These are phyloP conservation scores for Drosophila suboccidentalis DNA, from an alignment of 2,888 invertebrate genomes.

Conservation along the genomic window DNA sequence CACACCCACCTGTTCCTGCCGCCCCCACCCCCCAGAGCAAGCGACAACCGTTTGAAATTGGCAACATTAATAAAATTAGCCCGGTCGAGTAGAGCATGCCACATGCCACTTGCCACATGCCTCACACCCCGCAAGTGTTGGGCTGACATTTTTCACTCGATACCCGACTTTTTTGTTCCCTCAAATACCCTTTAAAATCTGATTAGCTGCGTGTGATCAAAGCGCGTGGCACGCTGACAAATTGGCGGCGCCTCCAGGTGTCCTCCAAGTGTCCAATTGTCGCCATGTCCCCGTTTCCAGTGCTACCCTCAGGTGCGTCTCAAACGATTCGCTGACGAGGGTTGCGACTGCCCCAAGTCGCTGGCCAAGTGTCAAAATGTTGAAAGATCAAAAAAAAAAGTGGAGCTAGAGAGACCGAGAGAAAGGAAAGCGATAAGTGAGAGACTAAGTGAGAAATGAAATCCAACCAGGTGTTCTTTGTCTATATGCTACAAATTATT, in stretches of 20 bases:
- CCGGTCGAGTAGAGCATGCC: slow-evolving; percentile 42
- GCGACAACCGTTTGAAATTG: slow-evolving; percentile 62
- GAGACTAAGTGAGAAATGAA: no score
- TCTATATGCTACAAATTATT: no score
- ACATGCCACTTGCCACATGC: slow-evolving; percentile 16
- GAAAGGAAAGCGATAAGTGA: no score
- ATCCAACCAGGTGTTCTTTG: no score
- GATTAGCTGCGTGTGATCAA: slow-evolving; percentile 69
- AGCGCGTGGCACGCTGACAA: slow-evolving; percentile 40
- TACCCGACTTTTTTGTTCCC: slow-evolving; percentile 30
- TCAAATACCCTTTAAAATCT: slow-evolving; percentile 64
- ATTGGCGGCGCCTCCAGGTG: slow-evolving; percentile 43
- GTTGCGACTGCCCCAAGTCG: slow-evolving; percentile 30
- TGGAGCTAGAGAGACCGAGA: no score
- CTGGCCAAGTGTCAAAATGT: slow-evolving; percentile 28
- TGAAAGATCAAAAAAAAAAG: slow-evolving; percentile 10
- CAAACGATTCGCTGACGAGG: slow-evolving; percentile 59
- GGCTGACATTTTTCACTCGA: slow-evolving; percentile 58
- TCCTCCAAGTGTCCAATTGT: slow-evolving; percentile 45
- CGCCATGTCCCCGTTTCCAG: slow-evolving; percentile 24
- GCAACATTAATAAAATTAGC: slow-evolving; percentile 83
- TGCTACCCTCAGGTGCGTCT: slow-evolving; percentile 10
- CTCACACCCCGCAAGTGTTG: slow-evolving; percentile 26
- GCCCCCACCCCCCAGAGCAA: no score
- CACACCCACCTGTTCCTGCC: slow-evolving; percentile 43